Base-by-base conservation (phyloP, 2,797 vertebrate genomes). In the Characodon lateralis region DNA sequence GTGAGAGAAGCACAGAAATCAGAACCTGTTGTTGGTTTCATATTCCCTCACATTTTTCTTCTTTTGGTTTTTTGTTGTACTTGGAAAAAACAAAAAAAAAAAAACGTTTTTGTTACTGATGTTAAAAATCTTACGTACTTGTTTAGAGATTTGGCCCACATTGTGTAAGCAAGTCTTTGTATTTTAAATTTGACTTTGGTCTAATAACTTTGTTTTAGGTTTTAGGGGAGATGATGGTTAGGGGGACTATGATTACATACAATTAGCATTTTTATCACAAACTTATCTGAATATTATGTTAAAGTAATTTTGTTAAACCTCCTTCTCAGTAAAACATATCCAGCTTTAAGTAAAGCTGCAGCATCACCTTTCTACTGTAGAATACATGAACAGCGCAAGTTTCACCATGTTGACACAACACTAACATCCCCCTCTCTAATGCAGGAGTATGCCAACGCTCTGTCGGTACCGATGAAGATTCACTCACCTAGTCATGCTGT, bases 1-100 rank as follows among this genome's bases (percentile, higher is more conserved):
- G 73, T 63, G 26, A 2, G 39, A 72, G 55, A 75, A 76, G 72
- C 3, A 6, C 63, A 69, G 43, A 59, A 77, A 80, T 85, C 83
- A 50, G 51, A 22, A 7, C 53, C 61, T 78, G 79, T 74, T 72
- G 56, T 73, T 28, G 3, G 68, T 74, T 72, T 66, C 66, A 74
- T 48, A n/a, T 46, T 77, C 63, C 78, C 72, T 61, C 56, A 76
- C 74, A 65, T 24, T 66, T 43, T 1, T 68, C 75, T 75, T 35
- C 31, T 77, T 73, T 35, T 73, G 10, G 56, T 28, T 80, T 80
- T 65, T 51, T 79, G 56, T 66, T 53, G 55, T 72, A 71, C 69
- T 58, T 73, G 63, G 26, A 48, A 12, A n/a, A 59, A 59, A 41
- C n/a, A n/a, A n/a, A n/a, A n/a, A 48, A 39, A 1, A 35, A 35